Conservation (phyloP, 2,888 invertebrate species). For the Muschampia plurimacula region DNA sequence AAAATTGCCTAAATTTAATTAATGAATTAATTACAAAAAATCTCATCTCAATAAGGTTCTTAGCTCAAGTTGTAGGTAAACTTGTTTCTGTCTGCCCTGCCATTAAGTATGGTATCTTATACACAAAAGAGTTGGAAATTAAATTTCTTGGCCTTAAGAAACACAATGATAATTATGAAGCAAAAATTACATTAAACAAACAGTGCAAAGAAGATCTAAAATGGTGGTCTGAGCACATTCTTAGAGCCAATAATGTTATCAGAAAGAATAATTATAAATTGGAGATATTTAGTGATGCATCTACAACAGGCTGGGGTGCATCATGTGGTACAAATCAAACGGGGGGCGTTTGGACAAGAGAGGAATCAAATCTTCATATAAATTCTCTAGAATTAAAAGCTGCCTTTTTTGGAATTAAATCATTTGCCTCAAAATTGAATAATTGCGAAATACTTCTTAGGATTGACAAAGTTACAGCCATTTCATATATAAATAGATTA, state of each 20-base stretch:
- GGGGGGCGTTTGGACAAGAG: background rate
- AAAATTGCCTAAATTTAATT: background rate
- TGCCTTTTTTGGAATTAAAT: background rate
- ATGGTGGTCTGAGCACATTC: background rate
- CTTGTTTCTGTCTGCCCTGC: slow-evolving; percentile 1
- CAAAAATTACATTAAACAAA: background rate
- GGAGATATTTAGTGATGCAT: background rate
- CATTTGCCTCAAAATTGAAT: background rate
- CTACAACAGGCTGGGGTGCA: slow-evolving; percentile 2
- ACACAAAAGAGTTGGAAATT: background rate
- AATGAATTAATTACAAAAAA: background rate
- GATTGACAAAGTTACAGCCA: background rate
- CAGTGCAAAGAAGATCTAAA: background rate
- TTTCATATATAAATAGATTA: background rate
- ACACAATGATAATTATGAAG: slow-evolving; percentile 7
- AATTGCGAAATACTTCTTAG: background rate
- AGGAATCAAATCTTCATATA: background rate
- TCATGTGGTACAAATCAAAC: background rate
- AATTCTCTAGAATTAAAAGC: background rate
- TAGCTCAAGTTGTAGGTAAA: background rate
- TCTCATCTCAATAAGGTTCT: background rate
- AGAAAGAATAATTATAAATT: slow-evolving; percentile 3
- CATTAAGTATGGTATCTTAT: background rate
- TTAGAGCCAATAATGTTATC: background rate
- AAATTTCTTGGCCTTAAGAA: background rate